A percentile compares a stretch with the other conserved stretches of the same genome.
Conservation (phyloP, 2,113 vertebrate species). For the Sarotherodon lohbergeri region DNA sequence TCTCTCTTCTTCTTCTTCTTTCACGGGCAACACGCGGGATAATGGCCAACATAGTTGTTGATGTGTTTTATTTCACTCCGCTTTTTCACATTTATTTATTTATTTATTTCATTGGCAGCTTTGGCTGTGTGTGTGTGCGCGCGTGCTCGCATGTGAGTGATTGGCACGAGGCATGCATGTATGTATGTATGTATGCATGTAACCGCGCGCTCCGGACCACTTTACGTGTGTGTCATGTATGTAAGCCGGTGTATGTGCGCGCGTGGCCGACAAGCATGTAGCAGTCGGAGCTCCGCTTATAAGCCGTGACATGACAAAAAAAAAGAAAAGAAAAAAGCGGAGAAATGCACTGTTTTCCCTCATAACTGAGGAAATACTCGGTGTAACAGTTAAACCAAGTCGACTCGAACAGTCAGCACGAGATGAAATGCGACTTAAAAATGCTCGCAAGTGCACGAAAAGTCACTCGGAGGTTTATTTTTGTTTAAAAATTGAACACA, state of each 20-base stretch:
- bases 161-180: not conserved
- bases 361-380: not conserved
- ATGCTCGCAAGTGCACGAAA: conserved; percentile 39
- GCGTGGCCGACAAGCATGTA: conserved; percentile 44
- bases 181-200: not conserved
- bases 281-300: not conserved
- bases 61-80: not conserved
- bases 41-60: conserved; percentile 40
- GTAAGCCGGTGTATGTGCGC: conserved; percentile 64
- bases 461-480: conserved; percentile 3
- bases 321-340: not conserved
- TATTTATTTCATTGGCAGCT: not conserved
- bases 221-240: conserved; percentile 68
- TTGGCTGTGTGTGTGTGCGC: not conserved
- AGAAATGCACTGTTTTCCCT: not conserved
- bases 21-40: conserved; percentile 43
- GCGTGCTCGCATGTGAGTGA: not conserved
- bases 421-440: conserved; percentile 16
- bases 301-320: conserved; percentile 41
- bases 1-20: not conserved
- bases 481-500: not conserved
- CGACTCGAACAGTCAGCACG: not conserved
- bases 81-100: not conserved
- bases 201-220: conserved; percentile 36
- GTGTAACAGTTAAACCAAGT: not conserved